Base-by-base conservation (phyloP, 2,888 invertebrate genomes). In the Eupithecia exiguata region DNA sequence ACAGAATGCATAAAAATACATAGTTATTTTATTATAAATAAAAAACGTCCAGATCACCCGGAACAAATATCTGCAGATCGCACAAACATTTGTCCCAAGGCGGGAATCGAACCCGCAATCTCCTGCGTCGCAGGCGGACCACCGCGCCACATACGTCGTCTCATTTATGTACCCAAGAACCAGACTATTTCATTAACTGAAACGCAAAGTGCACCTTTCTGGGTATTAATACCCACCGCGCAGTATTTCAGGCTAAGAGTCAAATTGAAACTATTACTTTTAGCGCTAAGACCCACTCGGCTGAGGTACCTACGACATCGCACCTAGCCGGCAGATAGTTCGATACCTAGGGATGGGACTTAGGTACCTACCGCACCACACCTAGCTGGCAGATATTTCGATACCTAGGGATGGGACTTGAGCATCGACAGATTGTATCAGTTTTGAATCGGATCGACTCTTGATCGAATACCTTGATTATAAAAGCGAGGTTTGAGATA, bases 191-290 rank as follows among this genome's bases (percentile, higher is more conserved):
- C 36, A 70, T 65, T 65, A 46, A 61, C 66, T 46, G 43, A 68
- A 68, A 53, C 49, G 61, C 68, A 66, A 69, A 58, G 68, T 73
- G 65, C 74, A 74, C 62, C 61, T 67, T 38, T 30, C 65, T 21
- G 36, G 69, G 53, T 68, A 63, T 68, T 53, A 68, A 71, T 14
- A 58, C 63, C 68, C 72, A 65, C 69, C 70, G 68, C 71, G 65
- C 79, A 74, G 62, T 78, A 76, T 79, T 79, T 77, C 70, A 74
- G 75, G 71, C 70, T 72, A 68, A 69, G 70, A 71, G 68, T 78
- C 78, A 74, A 76, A 78, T 78, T 74, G 70, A 80, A 79, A 76
- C 79, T 79, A 80, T 79, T 79, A 78, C 79, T 77, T 80, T 79
- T 69, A 75, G 76, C 74, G 75, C 74, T 77, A 77, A 78, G 77